Base-by-base conservation (phyloP, 2,888 invertebrate genomes). In the Tetragonisca angustula region DNA sequence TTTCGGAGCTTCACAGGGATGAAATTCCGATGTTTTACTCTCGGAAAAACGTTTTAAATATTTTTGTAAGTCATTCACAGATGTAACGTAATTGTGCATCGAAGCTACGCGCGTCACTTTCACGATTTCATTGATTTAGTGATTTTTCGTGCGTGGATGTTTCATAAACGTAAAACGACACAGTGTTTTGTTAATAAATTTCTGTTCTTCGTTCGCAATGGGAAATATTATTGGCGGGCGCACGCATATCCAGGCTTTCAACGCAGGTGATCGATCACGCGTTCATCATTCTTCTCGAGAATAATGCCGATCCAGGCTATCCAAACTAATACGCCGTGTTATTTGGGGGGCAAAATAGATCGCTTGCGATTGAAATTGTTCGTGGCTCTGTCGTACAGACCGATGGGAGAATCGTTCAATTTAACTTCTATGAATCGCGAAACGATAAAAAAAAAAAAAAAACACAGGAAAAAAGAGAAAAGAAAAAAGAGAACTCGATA, bases 281-380 rank as follows among this genome's bases (percentile, higher is more conserved):
- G 62, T 85, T 83, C 87, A 83, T 83, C 81, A 67, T 81, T 87
- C 81, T 81, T 82, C 61, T 82, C 15, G 81, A 65, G 76, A 69
- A 74, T 80, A 74, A 73, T 80, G 79, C 80, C 79, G 76, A 81
- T 73, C 67, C 54, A 27, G 50, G 69, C 71, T 69, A 75, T 61
- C 79, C 76, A 79, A 79, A 78, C 68, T 82, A 84, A 72, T 79
- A 82, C 21, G 64, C 21, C 64, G 2, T 68, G 67, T 59, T 81
- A 65, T 79, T 76, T 74, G 78, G 24, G 24, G 2, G 27, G 64
- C 54, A 80, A 88, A 88, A 84, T 76, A 65, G 78, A 87, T 87
- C 71, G 71, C 21, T 62, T 65, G 13, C 77, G 54, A 76, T 72
- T 72, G 62, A 79, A 79, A 76, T 76, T 69, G 36, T 82, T 68